phyloP scores from a whole-genome alignment of 2,113 vertebrate species.

The Varanus salvator region DNA sequence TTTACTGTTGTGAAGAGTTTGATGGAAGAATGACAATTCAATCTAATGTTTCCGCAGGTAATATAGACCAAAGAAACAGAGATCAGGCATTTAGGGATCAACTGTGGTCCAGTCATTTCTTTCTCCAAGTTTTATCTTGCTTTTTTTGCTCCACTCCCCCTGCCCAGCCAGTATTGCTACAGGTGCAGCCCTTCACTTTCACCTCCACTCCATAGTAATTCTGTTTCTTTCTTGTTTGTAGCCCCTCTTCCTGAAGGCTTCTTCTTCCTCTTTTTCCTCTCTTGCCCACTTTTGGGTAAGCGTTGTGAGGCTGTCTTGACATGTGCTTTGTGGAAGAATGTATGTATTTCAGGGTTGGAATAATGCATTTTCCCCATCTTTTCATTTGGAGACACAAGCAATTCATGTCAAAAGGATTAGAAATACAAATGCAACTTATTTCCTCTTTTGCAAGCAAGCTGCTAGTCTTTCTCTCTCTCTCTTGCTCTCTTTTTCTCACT shows the following conservation, averaged over 20 bases:
- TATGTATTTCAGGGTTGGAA: slow-evolving; percentile 50
- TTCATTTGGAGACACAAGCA: slow-evolving; percentile 58
- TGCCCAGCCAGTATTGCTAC: no score
- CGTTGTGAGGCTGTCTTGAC: slow-evolving; percentile 50
- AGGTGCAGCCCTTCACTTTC: background rate
- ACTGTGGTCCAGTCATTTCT: slow-evolving; percentile 25
- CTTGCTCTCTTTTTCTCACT: slow-evolving; percentile 28
- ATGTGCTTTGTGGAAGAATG: slow-evolving; percentile 52
- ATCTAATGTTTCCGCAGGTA: slow-evolving; percentile 57
- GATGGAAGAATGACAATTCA: slow-evolving; percentile 55
- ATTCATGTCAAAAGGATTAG: slow-evolving; percentile 42
- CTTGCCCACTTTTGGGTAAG: slow-evolving; percentile 27
- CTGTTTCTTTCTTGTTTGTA: slow-evolving; percentile 5
- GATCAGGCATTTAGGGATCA: slow-evolving; percentile 42
- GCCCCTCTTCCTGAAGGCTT: background rate
- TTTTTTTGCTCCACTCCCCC: slow-evolving; percentile 21
- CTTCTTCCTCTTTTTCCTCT: slow-evolving; percentile 3
- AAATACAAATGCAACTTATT: slow-evolving; percentile 50
- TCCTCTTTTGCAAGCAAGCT: slow-evolving; percentile 45
- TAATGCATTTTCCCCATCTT: slow-evolving; percentile 49
- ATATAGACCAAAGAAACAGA: slow-evolving; percentile 44
- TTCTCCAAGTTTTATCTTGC: slow-evolving; percentile 1
- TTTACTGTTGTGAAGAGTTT: slow-evolving; percentile 52
- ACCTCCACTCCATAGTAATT: accelerated
- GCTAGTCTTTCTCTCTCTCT: slow-evolving; percentile 11